These are phyloP conservation scores for Yponomeuta plumbellus DNA, from an alignment of 2,888 invertebrate genomes.

Conservation along the genomic window DNA sequence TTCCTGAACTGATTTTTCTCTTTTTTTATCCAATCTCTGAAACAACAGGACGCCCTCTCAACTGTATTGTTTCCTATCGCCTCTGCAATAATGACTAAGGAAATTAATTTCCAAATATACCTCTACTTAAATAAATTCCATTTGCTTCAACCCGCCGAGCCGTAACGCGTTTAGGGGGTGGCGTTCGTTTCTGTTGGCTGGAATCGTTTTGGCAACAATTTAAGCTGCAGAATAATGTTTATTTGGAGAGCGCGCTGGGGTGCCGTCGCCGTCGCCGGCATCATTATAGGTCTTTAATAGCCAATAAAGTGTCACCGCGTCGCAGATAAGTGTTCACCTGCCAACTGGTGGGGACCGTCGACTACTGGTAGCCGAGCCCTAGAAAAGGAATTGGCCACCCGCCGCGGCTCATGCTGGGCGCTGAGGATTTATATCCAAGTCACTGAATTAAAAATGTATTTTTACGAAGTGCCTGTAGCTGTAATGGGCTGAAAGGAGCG, in stretches of 20 bases:
- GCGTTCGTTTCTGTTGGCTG: conserved; percentile 49
- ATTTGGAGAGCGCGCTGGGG: conserved; percentile 49
- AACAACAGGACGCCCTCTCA: conserved; percentile 16
- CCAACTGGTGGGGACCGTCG: conserved; percentile 11
- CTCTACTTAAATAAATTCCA: conserved; percentile 64
- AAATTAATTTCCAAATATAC: conserved; percentile 68
- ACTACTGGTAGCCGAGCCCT: conserved; percentile 4
- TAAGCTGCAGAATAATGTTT: conserved; percentile 68
- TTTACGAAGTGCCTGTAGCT: conserved; percentile 66
- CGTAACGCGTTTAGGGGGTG: conserved; percentile 61
- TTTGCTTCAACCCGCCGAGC: conserved; percentile 66
- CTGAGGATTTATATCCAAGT: background rate
- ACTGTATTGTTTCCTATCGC: conserved; percentile 35
- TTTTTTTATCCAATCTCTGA: background rate
- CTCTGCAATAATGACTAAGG: conserved; percentile 47
- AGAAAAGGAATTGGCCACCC: conserved; percentile 10
- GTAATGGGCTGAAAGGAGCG: background rate
- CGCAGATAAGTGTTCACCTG: conserved; percentile 60
- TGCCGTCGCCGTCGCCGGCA: conserved; percentile 52
- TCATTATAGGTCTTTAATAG: conserved; percentile 70
- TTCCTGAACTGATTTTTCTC: background rate
- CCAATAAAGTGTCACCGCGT: conserved; percentile 68
- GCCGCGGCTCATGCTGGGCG: background rate
- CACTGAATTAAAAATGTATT: background rate
- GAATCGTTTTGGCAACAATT: conserved; percentile 71